Conservation (phyloP, 2,797 vertebrate species). For the Hoplostethus mediterraneus region DNA sequence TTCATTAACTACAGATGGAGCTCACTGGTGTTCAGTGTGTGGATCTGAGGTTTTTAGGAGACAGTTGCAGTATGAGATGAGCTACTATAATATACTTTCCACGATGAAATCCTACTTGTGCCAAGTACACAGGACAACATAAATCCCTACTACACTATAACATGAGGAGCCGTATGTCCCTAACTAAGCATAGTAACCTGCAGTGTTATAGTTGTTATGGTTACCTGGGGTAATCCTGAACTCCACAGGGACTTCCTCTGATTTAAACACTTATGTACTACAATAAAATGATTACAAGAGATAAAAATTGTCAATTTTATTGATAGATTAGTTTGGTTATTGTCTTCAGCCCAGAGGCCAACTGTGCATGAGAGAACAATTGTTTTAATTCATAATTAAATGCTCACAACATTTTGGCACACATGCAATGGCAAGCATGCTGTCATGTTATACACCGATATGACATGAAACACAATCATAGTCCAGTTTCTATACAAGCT, state of each 20-base stretch:
- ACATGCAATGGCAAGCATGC: conserved; percentile 69
- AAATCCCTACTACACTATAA: too few species aligned
- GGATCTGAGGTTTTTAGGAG: neutral
- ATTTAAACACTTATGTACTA: too few species aligned
- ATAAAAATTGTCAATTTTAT: conserved; percentile 79
- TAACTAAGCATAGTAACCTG: neutral
- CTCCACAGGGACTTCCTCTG: neutral
- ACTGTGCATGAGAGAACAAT: conserved; percentile 37
- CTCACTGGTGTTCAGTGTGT: neutral
- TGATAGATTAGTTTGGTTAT: conserved; percentile 51
- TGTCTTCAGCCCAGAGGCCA: conserved; percentile 53
- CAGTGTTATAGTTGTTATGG: neutral
- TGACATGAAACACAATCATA: conserved; percentile 21
- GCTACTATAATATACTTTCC: neutral
- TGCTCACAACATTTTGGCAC: conserved; percentile 43
- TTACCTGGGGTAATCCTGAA: neutral
- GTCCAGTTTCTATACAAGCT: conserved; percentile 20
- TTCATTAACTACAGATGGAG: neutral
- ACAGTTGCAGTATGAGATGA: neutral
- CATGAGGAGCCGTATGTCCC: too few species aligned
- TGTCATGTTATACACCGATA: conserved; percentile 33
- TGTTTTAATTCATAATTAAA: conserved; percentile 43
- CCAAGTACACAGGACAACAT: neutral
- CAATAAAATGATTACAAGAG: conserved; percentile 31
- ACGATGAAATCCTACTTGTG: neutral